A percentile compares a stretch with the other conserved stretches of the same genome.
phyloP scores from a whole-genome alignment of 2,113 vertebrate species.

The Mellivora capensis region DNA sequence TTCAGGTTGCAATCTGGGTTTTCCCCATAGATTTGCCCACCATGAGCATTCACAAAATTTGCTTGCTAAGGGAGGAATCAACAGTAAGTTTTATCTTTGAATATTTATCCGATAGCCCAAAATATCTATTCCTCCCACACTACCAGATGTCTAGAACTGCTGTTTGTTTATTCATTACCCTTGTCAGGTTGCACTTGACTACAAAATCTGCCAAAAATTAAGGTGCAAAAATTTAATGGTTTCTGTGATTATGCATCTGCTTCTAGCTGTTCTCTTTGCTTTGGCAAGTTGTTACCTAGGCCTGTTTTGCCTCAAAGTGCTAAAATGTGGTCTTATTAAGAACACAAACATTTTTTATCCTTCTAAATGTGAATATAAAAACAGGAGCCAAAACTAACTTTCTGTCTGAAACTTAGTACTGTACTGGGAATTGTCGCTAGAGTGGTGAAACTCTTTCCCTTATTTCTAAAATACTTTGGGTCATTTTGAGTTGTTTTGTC shows the following conservation, averaged over 20 bases:
- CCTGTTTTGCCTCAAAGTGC: neutral
- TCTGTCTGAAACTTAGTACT: neutral
- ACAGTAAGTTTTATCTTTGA: constrained; percentile 12
- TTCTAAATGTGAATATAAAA: neutral
- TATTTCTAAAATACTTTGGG: neutral
- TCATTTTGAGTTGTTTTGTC: neutral
- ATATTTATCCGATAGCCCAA: constrained; percentile 59
- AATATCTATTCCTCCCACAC: constrained; percentile 47
- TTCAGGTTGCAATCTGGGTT: neutral
- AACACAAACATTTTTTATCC: constrained; percentile 21
- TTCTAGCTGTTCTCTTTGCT: neutral
- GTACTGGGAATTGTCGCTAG: neutral
- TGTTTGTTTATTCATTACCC: constrained; percentile 53
- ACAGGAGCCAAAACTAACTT: neutral
- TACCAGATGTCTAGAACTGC: constrained; percentile 49
- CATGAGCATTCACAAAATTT: neutral
- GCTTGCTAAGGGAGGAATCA: neutral
- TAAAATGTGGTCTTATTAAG: constrained; percentile 28
- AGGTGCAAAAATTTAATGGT: constrained; percentile 30
- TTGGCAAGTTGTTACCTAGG: neutral
- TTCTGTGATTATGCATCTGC: constrained; percentile 17
- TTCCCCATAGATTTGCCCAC: neutral
- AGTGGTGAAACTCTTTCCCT: neutral
- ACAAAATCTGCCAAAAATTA: constrained; percentile 37
- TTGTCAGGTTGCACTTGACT: constrained; percentile 30